Evolutionary conservation across 92 coral and sea anemone species (phyloP).

Genomic region (Montipora capitata): DNA sequence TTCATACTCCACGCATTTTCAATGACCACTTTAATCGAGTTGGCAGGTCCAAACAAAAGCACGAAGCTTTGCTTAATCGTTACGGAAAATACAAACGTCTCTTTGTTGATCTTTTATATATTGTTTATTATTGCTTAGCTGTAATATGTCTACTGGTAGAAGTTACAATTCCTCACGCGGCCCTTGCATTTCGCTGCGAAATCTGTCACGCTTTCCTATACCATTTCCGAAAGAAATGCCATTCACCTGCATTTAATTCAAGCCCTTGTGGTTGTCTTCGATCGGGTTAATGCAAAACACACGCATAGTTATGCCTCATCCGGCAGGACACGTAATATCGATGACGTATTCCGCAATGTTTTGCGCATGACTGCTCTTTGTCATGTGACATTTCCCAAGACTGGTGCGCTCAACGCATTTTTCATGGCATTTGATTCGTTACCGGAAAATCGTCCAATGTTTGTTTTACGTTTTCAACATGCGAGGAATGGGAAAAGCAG

Average conservation of each 20-base stretch:
- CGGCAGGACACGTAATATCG: no score
- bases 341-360: no score
- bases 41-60: slow-evolving; percentile 46
- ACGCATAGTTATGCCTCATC: no score
- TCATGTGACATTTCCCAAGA: no score
- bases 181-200: neutral
- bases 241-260: neutral
- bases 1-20: slow-evolving; percentile 25
- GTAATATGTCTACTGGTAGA: neutral
- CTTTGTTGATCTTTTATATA: slow-evolving; percentile 33
- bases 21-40: slow-evolving; percentile 27
- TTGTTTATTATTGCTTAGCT: slow-evolving; percentile 28
- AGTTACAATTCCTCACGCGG: neutral
- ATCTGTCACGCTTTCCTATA: neutral
- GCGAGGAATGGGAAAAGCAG: no score
- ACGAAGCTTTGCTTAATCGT: slow-evolving; percentile 52
- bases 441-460: no score
- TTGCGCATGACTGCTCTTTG: no score
- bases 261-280: neutral
- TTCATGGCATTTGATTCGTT: no score
- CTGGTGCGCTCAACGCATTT: no score
- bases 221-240: neutral
- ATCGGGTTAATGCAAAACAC: no score
- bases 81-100: slow-evolving; percentile 31
- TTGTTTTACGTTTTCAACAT: no score